Base-by-base conservation (phyloP, 23 tunicate species). In the Halocynthia aurantium region DNA sequence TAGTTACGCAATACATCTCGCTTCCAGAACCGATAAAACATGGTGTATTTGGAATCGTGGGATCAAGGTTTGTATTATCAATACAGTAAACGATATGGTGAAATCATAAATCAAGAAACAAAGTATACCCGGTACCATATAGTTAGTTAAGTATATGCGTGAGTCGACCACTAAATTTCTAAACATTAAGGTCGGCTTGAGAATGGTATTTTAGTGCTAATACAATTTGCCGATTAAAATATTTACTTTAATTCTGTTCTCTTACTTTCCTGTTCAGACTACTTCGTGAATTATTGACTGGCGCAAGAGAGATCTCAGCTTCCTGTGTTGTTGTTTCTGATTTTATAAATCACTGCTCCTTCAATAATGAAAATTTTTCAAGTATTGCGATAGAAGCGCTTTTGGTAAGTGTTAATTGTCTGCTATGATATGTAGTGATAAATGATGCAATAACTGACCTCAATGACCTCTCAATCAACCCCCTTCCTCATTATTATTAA, bases 221-320 rank as follows among this genome's bases (percentile, higher is more conserved):
- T 31, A 31, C 44, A 31, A 31, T 4, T 0, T 31, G 44, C 44
- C 1, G 4, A 31, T 31, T 0, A 31, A 31, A 31, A 0, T 31
- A 31, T 17, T 20, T 68, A 12, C 40, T 21, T 17, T 2, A n/a
- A n/a, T n/a, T 68, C 40, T 17, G 22, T n/a, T 68, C 72, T 68
- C 20, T 21, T 68, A 21, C 20, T 31, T 31, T 31, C 64, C 17
- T 4, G 72, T 77, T 44, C 80, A 83, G 88, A 22, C 73, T 84
- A 10, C 51, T 88, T 6, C 87, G 79, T 62, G 88, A 88, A 61
- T 63, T 83, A 10, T 67, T 88, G 22, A 60, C 65, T 2, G 88
- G 84, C n/a, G 83, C 84, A 9, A 77, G 87, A 8, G 95, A 88
- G 53, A 83, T 87, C 61, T 77, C 93, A 15, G 72, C 77, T 64